Base-by-base conservation (phyloP, 2,113 vertebrate species). In the Scartelaos histophorus region DNA sequence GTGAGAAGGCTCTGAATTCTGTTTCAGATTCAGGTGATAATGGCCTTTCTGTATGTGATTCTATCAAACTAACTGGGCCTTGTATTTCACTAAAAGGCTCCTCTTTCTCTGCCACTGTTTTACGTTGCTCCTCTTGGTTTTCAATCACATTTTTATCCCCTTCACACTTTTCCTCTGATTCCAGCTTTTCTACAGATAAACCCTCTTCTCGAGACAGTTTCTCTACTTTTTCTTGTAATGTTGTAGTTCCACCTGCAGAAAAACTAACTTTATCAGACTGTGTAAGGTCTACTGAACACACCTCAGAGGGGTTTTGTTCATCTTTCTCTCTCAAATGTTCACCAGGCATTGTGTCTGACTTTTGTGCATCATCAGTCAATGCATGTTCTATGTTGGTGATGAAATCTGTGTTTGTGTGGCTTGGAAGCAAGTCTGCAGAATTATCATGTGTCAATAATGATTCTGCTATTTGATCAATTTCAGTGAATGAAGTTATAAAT, bases 1-100 rank as follows among this genome's bases (percentile, higher is more conserved):
- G 76, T 66, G 82, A 82, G 3, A 76, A 21, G 15, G 84, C 64
- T 51, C 45, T 78, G 64, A 79, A 80, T 65, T 88, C 70, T 62
- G 54, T 34, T 3, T 67, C 81, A 58, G 77, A 77, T 16, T 82
- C 76, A 47, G 70, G 67, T 38, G 67, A 79, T 35, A 72, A n/a
- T 16, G 67, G 51, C 25, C 25, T 69, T 57, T 64, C 34, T 38
- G 17, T 38, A 7, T 19, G 7, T 64, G 61, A 3, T 35, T 35
- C 34, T 19, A 38, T 65, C 57, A 58, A 49, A 17, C 62, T 46
- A 69, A 56, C 34, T 11, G 16, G 57, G 24, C 17, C 25, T 17
- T 60, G 57, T 17, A 16, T 16, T 29, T 16, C 24, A 16, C 13
- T 29, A 60, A 61, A 34, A 17, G 58, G 15, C 58, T 34, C 1